Conservation (phyloP, 1,140 invertebrate genomes). For the Brachionus manjavacas region DNA sequence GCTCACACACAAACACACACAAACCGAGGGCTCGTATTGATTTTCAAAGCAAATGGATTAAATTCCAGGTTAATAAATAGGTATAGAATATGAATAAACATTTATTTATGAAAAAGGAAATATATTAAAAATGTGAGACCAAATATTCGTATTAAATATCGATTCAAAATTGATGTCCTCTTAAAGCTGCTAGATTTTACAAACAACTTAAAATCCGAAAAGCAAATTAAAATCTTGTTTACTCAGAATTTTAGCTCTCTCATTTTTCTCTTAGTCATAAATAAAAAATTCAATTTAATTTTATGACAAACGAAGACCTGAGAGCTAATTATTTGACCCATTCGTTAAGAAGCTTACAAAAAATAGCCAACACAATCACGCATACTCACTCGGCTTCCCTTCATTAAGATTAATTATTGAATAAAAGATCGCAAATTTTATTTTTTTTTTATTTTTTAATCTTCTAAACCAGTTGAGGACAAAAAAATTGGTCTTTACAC, state of each 20-base stretch:
- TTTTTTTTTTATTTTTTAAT: neutral
- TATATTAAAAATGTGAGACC: neutral
- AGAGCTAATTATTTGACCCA: neutral
- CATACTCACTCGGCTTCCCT: neutral
- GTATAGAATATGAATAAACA: neutral
- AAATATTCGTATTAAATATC: neutral
- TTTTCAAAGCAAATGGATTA: neutral
- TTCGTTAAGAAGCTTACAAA: neutral
- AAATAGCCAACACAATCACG: neutral
- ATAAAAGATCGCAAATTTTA: neutral
- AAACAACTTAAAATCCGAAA: neutral
- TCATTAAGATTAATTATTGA: conserved; percentile 1
- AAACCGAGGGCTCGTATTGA: neutral
- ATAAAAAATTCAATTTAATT: neutral
- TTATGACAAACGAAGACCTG: neutral
- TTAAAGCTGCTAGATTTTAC: neutral
- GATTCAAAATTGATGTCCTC: neutral
- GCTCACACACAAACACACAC: neutral
- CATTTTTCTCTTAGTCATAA: neutral
- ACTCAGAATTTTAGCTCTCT: neutral
- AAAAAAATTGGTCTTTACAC: neutral
- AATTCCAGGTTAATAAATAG: neutral
- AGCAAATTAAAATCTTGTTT: neutral
- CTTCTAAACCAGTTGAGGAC: neutral
- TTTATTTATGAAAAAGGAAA: neutral